Evolutionary conservation across 1,140 invertebrate genomes (phyloP).

Genomic region (Tribolium madens): DNA sequence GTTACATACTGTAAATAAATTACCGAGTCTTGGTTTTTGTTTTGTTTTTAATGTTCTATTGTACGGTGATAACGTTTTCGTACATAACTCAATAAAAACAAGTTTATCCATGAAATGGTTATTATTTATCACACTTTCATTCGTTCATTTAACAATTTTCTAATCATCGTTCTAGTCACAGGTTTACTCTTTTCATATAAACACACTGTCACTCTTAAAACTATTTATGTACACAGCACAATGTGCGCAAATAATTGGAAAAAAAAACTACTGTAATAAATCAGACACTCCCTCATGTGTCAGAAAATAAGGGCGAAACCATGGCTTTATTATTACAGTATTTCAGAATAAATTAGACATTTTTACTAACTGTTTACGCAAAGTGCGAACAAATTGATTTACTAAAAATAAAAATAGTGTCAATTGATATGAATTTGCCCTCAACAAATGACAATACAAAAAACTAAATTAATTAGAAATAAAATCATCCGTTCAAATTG

Average conservation of each 20-base stretch:
- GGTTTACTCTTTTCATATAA: constrained; percentile 5
- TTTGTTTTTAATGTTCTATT: neutral
- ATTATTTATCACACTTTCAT: constrained; percentile 32
- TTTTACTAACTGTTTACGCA: neutral
- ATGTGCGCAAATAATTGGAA: constrained; percentile 44
- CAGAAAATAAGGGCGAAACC: constrained; percentile 26
- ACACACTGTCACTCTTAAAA: constrained; percentile 16
- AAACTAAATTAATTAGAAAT: constrained; percentile 7
- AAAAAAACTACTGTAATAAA: constrained; percentile 27
- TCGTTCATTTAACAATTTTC: constrained; percentile 10
- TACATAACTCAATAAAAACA: constrained; percentile 33
- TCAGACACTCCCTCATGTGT: neutral
- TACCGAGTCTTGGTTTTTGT: neutral
- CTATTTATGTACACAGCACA: constrained; percentile 52
- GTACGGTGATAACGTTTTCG: constrained; percentile 20
- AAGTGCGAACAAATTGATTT: no score
- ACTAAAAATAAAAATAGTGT: constrained; percentile 17
- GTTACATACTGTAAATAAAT: constrained; percentile 25
- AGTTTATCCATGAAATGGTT: constrained; percentile 34
- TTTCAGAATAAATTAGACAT: constrained; percentile 12
- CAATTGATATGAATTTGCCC: constrained; percentile 7
- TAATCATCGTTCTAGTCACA: neutral
- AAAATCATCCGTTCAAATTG: constrained; percentile 52
- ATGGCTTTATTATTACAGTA: constrained; percentile 27
- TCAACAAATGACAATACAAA: constrained; percentile 9